phyloP scores from a whole-genome alignment of 2,113 vertebrate genomes.

The Daboia siamensis region DNA sequence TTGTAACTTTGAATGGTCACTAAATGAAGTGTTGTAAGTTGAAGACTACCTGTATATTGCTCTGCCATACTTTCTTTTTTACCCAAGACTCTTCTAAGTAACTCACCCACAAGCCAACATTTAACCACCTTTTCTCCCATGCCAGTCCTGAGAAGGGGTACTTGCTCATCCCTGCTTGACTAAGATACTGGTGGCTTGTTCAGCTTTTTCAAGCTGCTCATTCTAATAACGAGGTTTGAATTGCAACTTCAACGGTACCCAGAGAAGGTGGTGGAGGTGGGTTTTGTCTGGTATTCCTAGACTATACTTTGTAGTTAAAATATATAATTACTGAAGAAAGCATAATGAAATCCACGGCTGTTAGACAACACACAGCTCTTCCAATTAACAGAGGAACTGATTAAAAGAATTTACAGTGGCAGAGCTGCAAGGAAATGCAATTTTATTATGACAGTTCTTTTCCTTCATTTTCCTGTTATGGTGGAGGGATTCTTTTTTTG shows the following conservation, averaged over 20 bases:
- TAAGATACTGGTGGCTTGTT: constrained; percentile 5
- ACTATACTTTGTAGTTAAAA: constrained; percentile 55
- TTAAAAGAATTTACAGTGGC: constrained; percentile 64
- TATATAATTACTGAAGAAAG: constrained; percentile 63
- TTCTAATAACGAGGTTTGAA: constrained; percentile 43
- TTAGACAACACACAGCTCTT: constrained; percentile 60
- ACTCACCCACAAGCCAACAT: neutral
- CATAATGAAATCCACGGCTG: constrained; percentile 58
- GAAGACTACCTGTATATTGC: neutral
- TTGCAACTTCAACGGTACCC: constrained; percentile 46
- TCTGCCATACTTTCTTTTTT: neutral
- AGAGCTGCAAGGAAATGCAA: constrained; percentile 53
- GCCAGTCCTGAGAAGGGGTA: neutral
- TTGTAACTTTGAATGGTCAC: neutral
- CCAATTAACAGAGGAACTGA: constrained; percentile 60
- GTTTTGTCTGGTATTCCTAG: constrained; percentile 41
- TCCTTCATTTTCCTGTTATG: neutral
- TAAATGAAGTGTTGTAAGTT: neutral
- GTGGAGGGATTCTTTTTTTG: too few species aligned
- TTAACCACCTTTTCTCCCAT: neutral
- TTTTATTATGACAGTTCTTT: constrained; percentile 53
- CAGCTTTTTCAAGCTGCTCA: constrained; percentile 15
- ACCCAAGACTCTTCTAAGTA: neutral
- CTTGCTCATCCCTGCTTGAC: neutral
- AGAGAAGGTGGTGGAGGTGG: constrained; percentile 44